Conservation (phyloP, 2,888 invertebrate species). For the Pristionchus exspectatus region DNA sequence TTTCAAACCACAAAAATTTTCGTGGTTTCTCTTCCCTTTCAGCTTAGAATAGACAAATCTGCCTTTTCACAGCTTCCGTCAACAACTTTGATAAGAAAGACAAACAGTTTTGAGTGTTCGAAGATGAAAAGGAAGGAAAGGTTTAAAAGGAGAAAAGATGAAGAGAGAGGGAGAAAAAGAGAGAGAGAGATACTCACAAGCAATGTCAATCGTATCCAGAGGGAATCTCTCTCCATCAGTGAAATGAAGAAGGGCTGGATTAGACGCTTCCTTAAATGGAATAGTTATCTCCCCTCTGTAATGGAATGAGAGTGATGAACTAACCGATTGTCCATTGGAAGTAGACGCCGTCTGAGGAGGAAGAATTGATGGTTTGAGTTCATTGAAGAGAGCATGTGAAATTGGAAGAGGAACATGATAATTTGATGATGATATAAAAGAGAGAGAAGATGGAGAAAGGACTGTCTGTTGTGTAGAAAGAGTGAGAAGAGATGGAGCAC, state of each 20-base stretch:
- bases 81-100: conserved; percentile 16
- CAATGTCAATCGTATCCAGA: conserved; percentile 61
- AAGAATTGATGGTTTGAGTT: conserved; percentile 35
- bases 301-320: too few relatives aligned
- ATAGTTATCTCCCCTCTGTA: background rate
- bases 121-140: background rate
- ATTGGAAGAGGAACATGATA: conserved; percentile 54
- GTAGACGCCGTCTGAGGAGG: background rate
- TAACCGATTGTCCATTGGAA: background rate
- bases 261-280: conserved; percentile 20
- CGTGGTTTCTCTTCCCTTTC: background rate
- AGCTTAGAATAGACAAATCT: background rate
- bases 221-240: conserved; percentile 61
- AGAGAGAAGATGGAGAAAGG: conserved; percentile 54
- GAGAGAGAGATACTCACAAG: conserved; percentile 56
- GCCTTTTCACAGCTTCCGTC: conserved; percentile 12
- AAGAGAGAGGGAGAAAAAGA: background rate
- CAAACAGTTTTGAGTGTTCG: conserved; percentile 32
- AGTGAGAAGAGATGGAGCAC: conserved; percentile 48
- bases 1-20: too few relatives aligned
- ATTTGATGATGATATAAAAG: conserved; percentile 48
- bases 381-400: conserved; percentile 17
- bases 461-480: conserved; percentile 37
- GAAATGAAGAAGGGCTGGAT: background rate
- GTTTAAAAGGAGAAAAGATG: background rate